Evolutionary conservation across 2,797 vertebrate genomes (phyloP).

Genomic region (Chrysolophus pictus): DNA sequence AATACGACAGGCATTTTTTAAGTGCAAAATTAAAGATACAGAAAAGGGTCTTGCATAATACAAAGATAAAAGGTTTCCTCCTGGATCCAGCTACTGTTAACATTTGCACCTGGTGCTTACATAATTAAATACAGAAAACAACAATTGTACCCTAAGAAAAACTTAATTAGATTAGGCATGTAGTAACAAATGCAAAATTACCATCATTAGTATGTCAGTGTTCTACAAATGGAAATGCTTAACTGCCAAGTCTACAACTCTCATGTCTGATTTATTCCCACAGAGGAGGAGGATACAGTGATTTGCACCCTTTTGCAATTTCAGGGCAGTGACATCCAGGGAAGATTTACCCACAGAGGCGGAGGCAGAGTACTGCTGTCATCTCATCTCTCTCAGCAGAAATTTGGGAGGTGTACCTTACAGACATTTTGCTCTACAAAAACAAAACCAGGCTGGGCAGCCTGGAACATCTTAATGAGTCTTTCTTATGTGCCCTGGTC

Average conservation of each 20-base stretch:
- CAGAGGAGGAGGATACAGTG: slow-evolving; percentile 16
- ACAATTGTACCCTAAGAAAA: slow-evolving; percentile 52
- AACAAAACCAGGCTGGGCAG: not conserved
- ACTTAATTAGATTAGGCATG: slow-evolving; percentile 58
- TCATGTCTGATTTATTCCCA: slow-evolving; percentile 51
- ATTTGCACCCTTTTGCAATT: slow-evolving; percentile 4
- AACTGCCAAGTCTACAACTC: slow-evolving; percentile 33
- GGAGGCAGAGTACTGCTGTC: not conserved
- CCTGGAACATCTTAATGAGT: not conserved
- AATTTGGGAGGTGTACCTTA: not conserved
- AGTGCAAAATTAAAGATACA: not conserved
- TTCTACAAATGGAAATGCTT: slow-evolving; percentile 40
- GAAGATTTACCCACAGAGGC: not conserved
- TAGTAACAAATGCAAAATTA: slow-evolving; percentile 58
- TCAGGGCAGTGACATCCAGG: not conserved
- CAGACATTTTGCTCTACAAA: not conserved
- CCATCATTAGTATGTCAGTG: slow-evolving; percentile 52
- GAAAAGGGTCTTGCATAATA: not conserved
- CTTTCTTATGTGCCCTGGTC: not conserved
- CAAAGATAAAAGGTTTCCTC: slow-evolving; percentile 53
- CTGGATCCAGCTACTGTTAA: slow-evolving; percentile 50
- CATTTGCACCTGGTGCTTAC: slow-evolving; percentile 59
- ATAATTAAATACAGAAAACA: slow-evolving; percentile 63
- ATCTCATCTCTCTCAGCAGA: not conserved
- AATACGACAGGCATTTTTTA: slow-evolving; percentile 7